phyloP scores from a whole-genome alignment of 2,888 invertebrate genomes.

The Brachyptera risi region DNA sequence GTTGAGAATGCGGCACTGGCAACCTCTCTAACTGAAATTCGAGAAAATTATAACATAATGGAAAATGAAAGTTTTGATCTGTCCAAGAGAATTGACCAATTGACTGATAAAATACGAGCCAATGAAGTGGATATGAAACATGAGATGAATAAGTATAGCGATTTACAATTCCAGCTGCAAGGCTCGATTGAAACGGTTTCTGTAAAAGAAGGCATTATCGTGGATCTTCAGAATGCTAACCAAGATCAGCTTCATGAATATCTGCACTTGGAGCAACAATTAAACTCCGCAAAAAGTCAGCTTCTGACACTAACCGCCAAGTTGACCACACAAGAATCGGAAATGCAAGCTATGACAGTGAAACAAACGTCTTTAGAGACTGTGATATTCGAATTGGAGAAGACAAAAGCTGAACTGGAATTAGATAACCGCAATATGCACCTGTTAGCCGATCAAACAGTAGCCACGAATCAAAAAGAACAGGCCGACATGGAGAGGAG shows the following conservation, averaged over 20 bases:
- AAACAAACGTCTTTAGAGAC: background rate
- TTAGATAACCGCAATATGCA: background rate
- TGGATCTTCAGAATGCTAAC: background rate
- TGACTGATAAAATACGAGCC: background rate
- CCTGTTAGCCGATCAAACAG: background rate
- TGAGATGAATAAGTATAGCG: background rate
- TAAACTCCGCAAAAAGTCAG: too few relatives aligned
- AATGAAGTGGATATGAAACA: background rate
- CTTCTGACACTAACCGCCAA: too few relatives aligned
- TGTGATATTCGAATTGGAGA: background rate
- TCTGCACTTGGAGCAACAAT: background rate
- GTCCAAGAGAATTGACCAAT: background rate
- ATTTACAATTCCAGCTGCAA: background rate
- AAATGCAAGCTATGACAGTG: too few relatives aligned
- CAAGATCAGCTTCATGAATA: background rate
- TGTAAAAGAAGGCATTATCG: background rate
- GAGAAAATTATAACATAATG: background rate
- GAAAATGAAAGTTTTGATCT: background rate
- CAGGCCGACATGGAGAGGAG: background rate
- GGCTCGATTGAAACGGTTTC: background rate
- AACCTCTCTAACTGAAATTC: background rate
- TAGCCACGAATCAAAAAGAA: background rate
- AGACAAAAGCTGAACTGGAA: background rate
- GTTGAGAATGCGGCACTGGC: too few relatives aligned
- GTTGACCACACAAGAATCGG: too few relatives aligned